A percentile compares a stretch with the other conserved stretches of the same genome.
These are phyloP conservation scores for Hyalella azteca DNA, from an alignment of 2,888 invertebrate genomes.

Conservation along the genomic window DNA sequence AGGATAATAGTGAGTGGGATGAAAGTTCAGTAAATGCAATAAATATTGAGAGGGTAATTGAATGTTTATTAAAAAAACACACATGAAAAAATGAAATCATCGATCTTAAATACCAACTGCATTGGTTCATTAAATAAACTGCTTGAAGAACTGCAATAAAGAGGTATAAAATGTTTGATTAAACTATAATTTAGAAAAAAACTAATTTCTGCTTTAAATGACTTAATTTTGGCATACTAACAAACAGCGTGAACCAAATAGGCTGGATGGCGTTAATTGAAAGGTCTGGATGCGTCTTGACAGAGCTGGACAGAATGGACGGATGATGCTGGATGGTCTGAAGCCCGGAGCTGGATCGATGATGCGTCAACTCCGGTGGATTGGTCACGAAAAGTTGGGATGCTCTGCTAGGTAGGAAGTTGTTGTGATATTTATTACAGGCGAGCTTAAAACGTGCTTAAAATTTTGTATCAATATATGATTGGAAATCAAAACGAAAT, in stretches of 20 bases:
- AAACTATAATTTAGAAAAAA: too few relatives aligned
- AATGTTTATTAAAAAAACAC: too few relatives aligned
- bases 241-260: slow-evolving; percentile 13
- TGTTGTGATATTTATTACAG: not conserved
- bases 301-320: not conserved
- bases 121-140: too few relatives aligned
- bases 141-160: too few relatives aligned
- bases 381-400: slow-evolving; percentile 9
- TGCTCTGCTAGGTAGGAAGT: not conserved
- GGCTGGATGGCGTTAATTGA: not conserved
- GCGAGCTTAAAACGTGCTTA: not conserved
- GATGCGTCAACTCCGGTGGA: not conserved
- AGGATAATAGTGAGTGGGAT: too few relatives aligned
- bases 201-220: too few relatives aligned
- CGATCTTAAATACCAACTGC: too few relatives aligned
- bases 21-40: too few relatives aligned
- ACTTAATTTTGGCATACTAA: not conserved
- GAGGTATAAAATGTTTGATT: too few relatives aligned
- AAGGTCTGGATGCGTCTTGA: not conserved
- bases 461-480: not conserved
- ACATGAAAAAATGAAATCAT: too few relatives aligned
- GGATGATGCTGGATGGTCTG: not conserved
- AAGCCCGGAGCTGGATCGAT: not conserved
- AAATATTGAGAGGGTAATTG: too few relatives aligned
- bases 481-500: not conserved